Percentiles rank a stretch among this genome's conserved stretches.
Conservation (phyloP, 1,140 invertebrate species). For the Octopus bimaculoides region DNA sequence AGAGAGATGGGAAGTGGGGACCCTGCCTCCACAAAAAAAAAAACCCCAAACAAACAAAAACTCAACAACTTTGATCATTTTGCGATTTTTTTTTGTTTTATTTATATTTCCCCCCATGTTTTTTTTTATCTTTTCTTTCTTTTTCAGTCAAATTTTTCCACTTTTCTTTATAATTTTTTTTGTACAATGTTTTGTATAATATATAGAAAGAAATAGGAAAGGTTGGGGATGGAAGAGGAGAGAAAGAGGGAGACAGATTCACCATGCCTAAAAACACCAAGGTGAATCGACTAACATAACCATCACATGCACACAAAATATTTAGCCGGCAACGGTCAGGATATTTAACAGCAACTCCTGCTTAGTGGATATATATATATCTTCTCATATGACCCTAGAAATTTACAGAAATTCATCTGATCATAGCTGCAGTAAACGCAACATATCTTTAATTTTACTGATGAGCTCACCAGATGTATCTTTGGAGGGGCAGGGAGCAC, state of each 20-base stretch:
- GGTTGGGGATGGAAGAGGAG: not conserved
- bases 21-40: no score
- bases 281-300: conserved; percentile 12
- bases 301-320: conserved; percentile 16
- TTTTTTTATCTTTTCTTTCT: no score
- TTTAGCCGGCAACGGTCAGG: not conserved
- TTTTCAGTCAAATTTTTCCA: no score
- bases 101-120: no score
- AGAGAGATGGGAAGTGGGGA: no score
- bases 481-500: not conserved
- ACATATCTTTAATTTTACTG: not conserved
- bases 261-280: not conserved
- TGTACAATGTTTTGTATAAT: no score
- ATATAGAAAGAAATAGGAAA: not conserved
- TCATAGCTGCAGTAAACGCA: conserved; percentile 6
- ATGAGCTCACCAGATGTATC: no score
- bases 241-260: conserved; percentile 10
- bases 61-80: no score
- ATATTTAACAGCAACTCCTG: not conserved
- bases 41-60: no score
- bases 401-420: conserved; percentile 9
- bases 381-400: conserved; percentile 1
- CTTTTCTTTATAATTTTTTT: no score
- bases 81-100: no score
- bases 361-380: no score